Conservation (phyloP, 2,797 vertebrate species). For the Cetoscarus ocellatus region DNA sequence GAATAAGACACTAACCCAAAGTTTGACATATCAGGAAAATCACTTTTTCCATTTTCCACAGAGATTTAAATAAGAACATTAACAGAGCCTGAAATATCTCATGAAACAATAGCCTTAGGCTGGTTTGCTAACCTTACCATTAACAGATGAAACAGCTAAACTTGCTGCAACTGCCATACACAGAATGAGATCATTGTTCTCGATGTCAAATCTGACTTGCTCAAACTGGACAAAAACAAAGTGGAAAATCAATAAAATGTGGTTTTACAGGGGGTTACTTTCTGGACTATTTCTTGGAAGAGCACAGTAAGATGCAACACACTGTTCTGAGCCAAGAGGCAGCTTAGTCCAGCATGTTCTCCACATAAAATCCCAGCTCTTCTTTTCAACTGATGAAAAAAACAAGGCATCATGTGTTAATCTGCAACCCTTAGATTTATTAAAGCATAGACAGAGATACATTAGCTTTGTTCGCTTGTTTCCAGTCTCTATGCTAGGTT, state of each 20-base stretch:
- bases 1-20: neutral
- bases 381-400: neutral
- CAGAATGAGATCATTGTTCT: neutral
- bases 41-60: neutral
- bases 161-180: neutral
- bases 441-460: neutral
- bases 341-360: neutral
- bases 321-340: neutral
- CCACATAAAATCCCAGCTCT: neutral
- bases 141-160: neutral
- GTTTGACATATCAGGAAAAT: neutral
- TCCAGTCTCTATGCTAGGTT: neutral
- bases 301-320: neutral
- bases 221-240: neutral
- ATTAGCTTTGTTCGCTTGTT: neutral
- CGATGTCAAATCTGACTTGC: neutral
- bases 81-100: neutral
- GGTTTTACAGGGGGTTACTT: neutral
- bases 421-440: neutral
- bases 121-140: neutral
- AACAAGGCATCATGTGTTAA: neutral
- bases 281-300: conserved; percentile 2
- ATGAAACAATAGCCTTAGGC: neutral
- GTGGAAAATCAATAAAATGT: conserved; percentile 5
- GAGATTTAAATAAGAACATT: neutral